Base-by-base conservation (phyloP, 2,113 vertebrate species). In the Murina feae region DNA sequence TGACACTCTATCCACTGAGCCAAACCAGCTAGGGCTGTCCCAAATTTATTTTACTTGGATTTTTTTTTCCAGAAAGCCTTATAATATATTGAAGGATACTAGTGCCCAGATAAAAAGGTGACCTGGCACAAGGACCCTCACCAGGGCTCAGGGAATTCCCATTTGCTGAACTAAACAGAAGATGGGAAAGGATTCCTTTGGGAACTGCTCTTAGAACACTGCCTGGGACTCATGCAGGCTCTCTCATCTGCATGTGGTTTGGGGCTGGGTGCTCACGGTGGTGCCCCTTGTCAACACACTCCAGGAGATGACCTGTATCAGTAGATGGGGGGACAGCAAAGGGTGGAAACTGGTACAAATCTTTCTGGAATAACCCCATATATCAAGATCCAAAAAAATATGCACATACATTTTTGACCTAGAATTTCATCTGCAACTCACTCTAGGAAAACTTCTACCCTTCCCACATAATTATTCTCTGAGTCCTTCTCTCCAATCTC, bases 41-140 rank as follows among this genome's bases (percentile, higher is more conserved):
- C 82, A 80, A 72, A 81, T 88, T 87, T 87, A 58, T 55, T 35
- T 92, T 60, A 90, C 86, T 60, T 88, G 35, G 21, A 55, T 66
- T 80, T 66, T 81, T 71, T 69, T 63, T 63, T n/a, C 9, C 39
- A 35, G 68, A 81, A 86, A 84, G 55, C 44, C 47, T 44, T 47
- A 83, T 91, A 95, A 83, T n/a, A n/a, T 71, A 47, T 3, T 37
- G 91, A 95, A 96, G 94, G 96, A 79, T 69, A 42, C 16, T n/a
- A 17, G 44, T 69, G 84, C 74, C 55, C 37, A 63, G 6, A 78
- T n/a, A 88, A 88, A 87, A 69, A 85, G 89, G 93, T 94, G 95
- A 95, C 66, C 71, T 69, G 66, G 78, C 91, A 92, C 53, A 79
- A 80, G 44, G 78, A 75, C 66, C 58, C 55, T 79, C 18, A 14